phyloP scores from a whole-genome alignment of 2,888 invertebrate species.

The Plagodis pulveraria region DNA sequence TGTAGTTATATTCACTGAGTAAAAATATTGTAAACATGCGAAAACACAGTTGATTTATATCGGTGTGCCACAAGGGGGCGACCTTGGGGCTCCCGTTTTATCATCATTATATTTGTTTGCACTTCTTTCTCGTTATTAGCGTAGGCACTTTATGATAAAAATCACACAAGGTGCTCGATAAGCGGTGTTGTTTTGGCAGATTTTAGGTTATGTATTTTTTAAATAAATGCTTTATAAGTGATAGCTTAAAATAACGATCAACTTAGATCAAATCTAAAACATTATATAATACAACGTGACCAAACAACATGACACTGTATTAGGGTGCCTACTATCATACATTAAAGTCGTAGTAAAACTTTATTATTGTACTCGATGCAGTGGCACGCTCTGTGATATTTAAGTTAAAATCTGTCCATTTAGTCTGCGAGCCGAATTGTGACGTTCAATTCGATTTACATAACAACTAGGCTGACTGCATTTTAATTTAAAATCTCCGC shows the following conservation, averaged over 20 bases:
- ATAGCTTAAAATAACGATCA: too few relatives aligned
- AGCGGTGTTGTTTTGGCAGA: constrained; percentile 5
- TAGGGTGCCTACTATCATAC: too few relatives aligned
- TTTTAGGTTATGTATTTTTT: constrained; percentile 1
- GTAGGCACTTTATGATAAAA: constrained; percentile 21
- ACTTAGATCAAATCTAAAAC: too few relatives aligned
- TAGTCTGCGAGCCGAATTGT: constrained; percentile 41
- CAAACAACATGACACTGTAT: too few relatives aligned
- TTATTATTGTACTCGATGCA: constrained; percentile 24
- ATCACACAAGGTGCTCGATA: constrained; percentile 23
- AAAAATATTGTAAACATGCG: constrained; percentile 24
- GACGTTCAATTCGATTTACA: constrained; percentile 51
- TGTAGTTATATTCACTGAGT: background rate
- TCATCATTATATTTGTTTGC: constrained; percentile 29
- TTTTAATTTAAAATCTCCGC: constrained; percentile 60
- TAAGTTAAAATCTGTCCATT: constrained; percentile 26
- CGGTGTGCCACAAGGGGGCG: constrained; percentile 41
- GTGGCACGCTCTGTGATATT: constrained; percentile 24
- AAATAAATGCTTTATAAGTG: background rate
- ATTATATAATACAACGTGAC: too few relatives aligned
- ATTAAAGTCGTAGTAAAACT: constrained; percentile 1
- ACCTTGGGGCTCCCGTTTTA: constrained; percentile 41
- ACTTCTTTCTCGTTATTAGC: constrained; percentile 25
- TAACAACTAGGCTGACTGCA: constrained; percentile 55
- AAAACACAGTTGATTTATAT: constrained; percentile 36